phyloP scores from a whole-genome alignment of 2,797 vertebrate genomes.

The Sebastes steindachneri region DNA sequence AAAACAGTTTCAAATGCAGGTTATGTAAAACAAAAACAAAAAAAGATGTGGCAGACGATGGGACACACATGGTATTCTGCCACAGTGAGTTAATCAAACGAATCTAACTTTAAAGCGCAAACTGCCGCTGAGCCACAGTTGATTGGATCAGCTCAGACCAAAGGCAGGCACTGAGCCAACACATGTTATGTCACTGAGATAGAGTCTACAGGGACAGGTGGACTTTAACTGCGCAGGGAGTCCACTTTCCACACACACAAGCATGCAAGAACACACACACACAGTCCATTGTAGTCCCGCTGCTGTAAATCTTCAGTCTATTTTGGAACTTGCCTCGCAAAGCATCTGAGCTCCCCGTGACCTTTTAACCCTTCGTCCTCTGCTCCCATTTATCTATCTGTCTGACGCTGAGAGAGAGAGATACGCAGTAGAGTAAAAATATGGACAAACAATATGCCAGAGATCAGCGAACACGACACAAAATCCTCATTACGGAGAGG shows the following conservation, averaged over 20 bases:
- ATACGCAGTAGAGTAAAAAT: neutral
- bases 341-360: conserved; percentile 61
- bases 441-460: neutral
- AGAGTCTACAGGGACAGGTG: conserved; percentile 67
- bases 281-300: conserved; percentile 68
- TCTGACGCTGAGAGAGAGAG: neutral
- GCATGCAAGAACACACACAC: conserved; percentile 1
- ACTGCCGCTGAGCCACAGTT: neutral
- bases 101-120: neutral
- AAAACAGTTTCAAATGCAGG: neutral
- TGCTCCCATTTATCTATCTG: conserved; percentile 20
- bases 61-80: neutral
- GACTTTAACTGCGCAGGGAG: conserved; percentile 30
- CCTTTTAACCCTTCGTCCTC: conserved; percentile 66
- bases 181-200: conserved; percentile 45
- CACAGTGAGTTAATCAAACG: neutral
- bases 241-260: conserved; percentile 35
- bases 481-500: neutral
- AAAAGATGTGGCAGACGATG: neutral
- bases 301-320: conserved; percentile 52
- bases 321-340: conserved; percentile 74
- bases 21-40: neutral
- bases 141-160: conserved; percentile 13
- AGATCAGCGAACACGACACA: neutral
- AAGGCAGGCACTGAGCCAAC: conserved; percentile 5